These are phyloP conservation scores for Aldrovandia affinis DNA, from an alignment of 2,797 vertebrate genomes.

Conservation along the genomic window DNA sequence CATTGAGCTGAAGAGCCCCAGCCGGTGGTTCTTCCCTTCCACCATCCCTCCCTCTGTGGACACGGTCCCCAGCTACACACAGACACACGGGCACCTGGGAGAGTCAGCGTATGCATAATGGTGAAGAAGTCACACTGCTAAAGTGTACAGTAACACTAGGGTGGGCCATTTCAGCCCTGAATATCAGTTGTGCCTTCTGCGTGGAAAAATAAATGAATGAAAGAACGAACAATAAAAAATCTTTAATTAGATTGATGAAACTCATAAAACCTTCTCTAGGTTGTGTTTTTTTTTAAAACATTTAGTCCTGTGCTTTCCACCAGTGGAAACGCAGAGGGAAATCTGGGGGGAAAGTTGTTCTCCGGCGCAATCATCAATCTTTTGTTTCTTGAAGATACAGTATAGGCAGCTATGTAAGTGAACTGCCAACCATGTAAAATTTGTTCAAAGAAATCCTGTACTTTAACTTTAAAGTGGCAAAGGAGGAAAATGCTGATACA, in stretches of 20 bases:
- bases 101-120: background rate
- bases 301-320: no score
- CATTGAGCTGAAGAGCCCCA: slow-evolving; percentile 66
- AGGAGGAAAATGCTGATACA: background rate
- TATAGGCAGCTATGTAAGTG: background rate
- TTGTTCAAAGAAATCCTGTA: background rate
- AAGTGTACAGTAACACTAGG: background rate
- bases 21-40: slow-evolving; percentile 75
- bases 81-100: background rate
- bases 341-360: no score
- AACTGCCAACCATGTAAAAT: background rate
- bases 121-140: background rate
- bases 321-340: no score
- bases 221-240: no score
- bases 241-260: no score
- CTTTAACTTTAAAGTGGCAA: background rate
- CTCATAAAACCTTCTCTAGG: no score
- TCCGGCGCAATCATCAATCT: no score
- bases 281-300: no score
- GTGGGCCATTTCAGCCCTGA: background rate
- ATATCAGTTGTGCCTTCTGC: background rate
- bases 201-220: no score
- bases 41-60: slow-evolving; percentile 88
- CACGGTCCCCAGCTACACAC: slow-evolving; percentile 82
- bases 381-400: no score